Conservation (phyloP, 2,113 vertebrate genomes). For the Lathamus discolor region DNA sequence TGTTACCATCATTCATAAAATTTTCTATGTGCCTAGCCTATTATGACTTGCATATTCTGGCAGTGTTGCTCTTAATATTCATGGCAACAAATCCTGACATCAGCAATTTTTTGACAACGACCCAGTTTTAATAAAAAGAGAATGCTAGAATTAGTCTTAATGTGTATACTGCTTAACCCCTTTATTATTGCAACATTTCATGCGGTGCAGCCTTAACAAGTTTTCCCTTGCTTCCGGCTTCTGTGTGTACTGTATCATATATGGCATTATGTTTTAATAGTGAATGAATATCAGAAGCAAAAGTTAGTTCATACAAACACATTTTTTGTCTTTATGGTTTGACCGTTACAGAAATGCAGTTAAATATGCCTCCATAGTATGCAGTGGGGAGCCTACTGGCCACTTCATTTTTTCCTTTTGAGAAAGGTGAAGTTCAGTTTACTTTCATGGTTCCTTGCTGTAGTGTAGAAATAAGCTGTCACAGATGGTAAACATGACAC, state of each 20-base stretch:
- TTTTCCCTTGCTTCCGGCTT: not conserved
- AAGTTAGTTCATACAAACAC: not conserved
- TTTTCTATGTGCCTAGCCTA: conserved; percentile 35
- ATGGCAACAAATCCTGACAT: conserved; percentile 33
- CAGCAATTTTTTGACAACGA: conserved; percentile 35
- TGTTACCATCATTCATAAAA: conserved; percentile 46
- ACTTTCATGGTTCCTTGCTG: not conserved
- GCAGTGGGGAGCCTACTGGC: not conserved
- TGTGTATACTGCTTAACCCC: not conserved
- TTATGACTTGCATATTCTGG: conserved; percentile 51
- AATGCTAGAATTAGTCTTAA: not conserved
- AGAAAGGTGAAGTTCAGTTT: not conserved
- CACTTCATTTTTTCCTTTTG: not conserved
- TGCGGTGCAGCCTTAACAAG: not conserved
- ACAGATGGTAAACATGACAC: not conserved
- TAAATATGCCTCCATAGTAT: not conserved
- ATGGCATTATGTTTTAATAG: not conserved
- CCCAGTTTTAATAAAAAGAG: conserved; percentile 42
- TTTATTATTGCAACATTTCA: not conserved
- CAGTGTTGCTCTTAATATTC: conserved; percentile 41
- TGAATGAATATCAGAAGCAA: not conserved
- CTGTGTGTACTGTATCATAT: not conserved
- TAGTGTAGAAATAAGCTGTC: conserved; percentile 6
- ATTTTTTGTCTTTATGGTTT: not conserved
- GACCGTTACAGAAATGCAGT: not conserved